Conservation (phyloP, 2,113 vertebrate genomes). For the Sebastes fasciatus region DNA sequence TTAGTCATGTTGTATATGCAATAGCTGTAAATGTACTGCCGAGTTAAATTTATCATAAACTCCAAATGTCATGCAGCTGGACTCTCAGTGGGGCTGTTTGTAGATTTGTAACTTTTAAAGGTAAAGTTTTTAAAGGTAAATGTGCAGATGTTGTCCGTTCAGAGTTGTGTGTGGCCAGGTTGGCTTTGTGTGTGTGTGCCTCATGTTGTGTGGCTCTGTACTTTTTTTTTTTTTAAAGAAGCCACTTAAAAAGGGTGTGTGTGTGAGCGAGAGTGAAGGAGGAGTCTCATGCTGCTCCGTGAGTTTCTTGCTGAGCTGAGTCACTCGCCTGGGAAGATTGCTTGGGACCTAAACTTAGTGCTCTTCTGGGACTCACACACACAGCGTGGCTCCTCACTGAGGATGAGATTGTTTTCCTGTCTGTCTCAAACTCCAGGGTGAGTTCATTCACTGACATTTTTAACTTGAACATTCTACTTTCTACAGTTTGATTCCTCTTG, state of each 20-base stretch:
- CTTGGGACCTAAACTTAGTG: slow-evolving; percentile 41
- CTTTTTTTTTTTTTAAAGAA: slow-evolving; percentile 24
- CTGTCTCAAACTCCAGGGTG: slow-evolving; percentile 42
- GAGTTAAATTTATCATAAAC: not conserved
- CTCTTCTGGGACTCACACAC: slow-evolving; percentile 47
- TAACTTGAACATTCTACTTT: not conserved
- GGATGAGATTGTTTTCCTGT: slow-evolving; percentile 24
- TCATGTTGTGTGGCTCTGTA: not conserved
- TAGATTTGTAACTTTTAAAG: not conserved
- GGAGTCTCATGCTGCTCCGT: slow-evolving; percentile 43
- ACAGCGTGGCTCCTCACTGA: slow-evolving; percentile 10
- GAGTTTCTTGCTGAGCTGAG: slow-evolving; percentile 34
- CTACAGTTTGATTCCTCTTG: not conserved
- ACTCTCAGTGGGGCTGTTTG: not conserved
- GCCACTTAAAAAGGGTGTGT: slow-evolving; percentile 45
- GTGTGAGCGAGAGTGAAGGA: slow-evolving; percentile 51
- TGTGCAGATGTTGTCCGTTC: not conserved
- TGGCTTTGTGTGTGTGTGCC: not conserved
- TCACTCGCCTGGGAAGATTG: slow-evolving; percentile 66
- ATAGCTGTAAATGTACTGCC: too few relatives aligned
- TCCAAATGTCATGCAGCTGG: not conserved
- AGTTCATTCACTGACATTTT: slow-evolving; percentile 47
- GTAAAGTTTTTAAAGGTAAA: not conserved
- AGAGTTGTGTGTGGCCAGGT: not conserved
- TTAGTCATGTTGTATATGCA: not conserved